A percentile compares a stretch with the other conserved stretches of the same genome.
Evolutionary conservation across 2,113 vertebrate species (phyloP).

Genomic region (Oreochromis tanganicae): DNA sequence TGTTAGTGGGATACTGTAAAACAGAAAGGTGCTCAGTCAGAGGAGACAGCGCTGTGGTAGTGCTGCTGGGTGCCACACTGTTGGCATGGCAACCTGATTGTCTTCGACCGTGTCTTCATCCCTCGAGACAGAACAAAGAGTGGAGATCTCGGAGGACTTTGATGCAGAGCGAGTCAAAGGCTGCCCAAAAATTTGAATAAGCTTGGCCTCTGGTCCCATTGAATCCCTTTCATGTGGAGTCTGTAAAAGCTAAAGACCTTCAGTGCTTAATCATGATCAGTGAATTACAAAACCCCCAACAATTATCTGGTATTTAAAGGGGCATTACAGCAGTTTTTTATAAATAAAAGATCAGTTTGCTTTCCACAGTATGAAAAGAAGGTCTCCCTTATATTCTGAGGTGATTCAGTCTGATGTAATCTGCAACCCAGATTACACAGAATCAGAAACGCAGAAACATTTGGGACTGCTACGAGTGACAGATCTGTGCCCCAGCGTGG

Average conservation of each 20-base stretch:
- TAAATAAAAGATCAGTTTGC: background rate
- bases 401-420: background rate
- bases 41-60: background rate
- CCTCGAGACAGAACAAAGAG: background rate
- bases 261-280: background rate
- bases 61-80: background rate
- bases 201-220: background rate
- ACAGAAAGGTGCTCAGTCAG: background rate
- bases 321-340: background rate
- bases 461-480: background rate
- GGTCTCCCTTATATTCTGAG: background rate
- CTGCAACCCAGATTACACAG: background rate
- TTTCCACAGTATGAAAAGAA: background rate
- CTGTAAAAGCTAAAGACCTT: background rate
- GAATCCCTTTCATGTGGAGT: background rate
- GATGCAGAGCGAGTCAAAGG: background rate
- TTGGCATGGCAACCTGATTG: background rate
- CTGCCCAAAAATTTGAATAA: background rate
- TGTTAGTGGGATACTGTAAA: background rate
- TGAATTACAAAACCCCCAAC: rapidly evolving
- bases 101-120: background rate
- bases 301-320: background rate
- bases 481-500: background rate
- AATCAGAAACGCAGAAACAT: background rate
- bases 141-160: background rate